phyloP scores from a whole-genome alignment of 2,888 invertebrate species.

The Amblyjoppa fuscipennis region DNA sequence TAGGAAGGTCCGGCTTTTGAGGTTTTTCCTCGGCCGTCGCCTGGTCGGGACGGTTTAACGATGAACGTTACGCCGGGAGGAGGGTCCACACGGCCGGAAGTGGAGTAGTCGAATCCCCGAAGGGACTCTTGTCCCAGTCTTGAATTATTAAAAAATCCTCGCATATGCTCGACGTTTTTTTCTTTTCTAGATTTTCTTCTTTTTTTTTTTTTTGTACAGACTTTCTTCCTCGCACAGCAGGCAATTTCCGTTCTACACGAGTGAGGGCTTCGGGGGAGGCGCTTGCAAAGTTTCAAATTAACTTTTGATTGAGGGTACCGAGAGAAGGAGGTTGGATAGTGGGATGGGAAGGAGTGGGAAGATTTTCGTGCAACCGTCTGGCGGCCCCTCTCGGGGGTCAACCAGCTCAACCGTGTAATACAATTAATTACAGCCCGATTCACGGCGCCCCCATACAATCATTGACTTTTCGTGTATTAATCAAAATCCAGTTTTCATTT shows the following conservation, averaged over 20 bases:
- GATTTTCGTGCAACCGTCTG: constrained; percentile 28
- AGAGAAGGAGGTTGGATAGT: too few species aligned
- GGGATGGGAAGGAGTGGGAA: neutral
- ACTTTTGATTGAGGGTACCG: constrained; percentile 52
- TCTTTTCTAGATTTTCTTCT: neutral
- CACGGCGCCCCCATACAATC: constrained; percentile 40
- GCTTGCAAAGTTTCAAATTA: constrained; percentile 58
- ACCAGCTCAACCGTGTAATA: constrained; percentile 52
- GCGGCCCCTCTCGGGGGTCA: constrained; percentile 41
- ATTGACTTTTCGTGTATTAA: constrained; percentile 58
- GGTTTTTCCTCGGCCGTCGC: neutral
- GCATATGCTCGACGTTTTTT: neutral
- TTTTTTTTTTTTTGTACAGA: constrained; percentile 6
- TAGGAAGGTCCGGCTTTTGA: neutral
- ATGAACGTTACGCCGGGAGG: constrained; percentile 4
- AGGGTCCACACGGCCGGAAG: neutral
- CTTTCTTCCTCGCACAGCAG: constrained; percentile 31
- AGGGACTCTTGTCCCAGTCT: constrained; percentile 15
- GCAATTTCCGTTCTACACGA: constrained; percentile 61
- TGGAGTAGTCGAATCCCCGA: constrained; percentile 1
- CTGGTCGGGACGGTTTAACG: constrained; percentile 8
- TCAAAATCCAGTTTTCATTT: constrained; percentile 35
- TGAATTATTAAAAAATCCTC: constrained; percentile 41
- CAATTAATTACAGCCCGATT: constrained; percentile 58
- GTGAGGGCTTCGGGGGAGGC: constrained; percentile 38